Base-by-base conservation (phyloP, 2,888 invertebrate genomes). In the Iphiclides podalirius region DNA sequence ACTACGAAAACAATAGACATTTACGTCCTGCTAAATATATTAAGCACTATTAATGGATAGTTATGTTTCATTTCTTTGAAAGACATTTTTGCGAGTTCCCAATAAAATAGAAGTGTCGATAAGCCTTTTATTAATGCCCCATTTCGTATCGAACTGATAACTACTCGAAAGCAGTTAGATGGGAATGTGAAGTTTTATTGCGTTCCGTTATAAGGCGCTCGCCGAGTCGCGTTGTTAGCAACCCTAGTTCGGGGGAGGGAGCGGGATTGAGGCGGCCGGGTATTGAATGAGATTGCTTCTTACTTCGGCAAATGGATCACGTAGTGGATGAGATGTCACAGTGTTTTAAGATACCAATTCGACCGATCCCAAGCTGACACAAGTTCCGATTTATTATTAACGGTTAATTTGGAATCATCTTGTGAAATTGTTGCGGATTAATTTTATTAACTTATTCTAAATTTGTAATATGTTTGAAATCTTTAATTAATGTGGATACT, bases 261-360 rank as follows among this genome's bases (percentile, higher is more conserved):
- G 56, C 52, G 57, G 63, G 63, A 58, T 67, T 56, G 63, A 60
- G 61, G 73, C 70, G 73, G 72, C 63, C 72, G 75, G 82, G 87
- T 87, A 89, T 89, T 89, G 89, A 89, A 89, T 89, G 89, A 89
- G 89, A 89, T 89, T 88, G 89, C 89, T 89, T 88, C 89, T 89
- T 89, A 89, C 88, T 85, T 88, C 85, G 82, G 81, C 88, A 89
- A 89, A 89, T 89, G 89, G 89, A 89, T 89, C 89, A 89, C 89
- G 89, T 89, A 89, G 80, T 81, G 88, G 88, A 89, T 89, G 89
- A 88, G 88, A 89, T 87, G 89, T 89, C 89, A 87, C 89, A 84
- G 86, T 89, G 89, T 89, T 89, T 89, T 89, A 89, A 89, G 85
- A 84, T 85, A 83, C 84, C 82, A 81, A 86, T 85, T 86, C 79